Evolutionary conservation across 2,888 invertebrate genomes (phyloP), one percentile per base, ranked within the genome.

Genomic region (Drosophila peninsularis): DNA sequence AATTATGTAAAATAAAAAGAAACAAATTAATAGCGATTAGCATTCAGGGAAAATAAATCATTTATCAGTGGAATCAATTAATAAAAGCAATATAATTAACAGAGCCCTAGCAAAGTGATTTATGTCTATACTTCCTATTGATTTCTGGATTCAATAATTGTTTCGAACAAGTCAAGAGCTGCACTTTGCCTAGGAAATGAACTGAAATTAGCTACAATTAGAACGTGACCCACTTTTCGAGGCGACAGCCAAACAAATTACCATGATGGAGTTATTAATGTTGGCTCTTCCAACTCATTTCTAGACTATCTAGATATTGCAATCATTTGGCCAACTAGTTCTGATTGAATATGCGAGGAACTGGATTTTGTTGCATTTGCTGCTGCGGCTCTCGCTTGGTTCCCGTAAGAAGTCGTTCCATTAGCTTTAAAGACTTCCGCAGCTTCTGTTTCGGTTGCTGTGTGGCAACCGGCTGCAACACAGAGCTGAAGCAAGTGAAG

Each of bases 401-500:
- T 70, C 61, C 47, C 65, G 42, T 55, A 87, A 87, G 78, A 87
- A 84, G 78, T 56, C 53, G 84, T 87, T 81, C 62, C 81, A 73
- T 70, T 56, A 81, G 68, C 68, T 24, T 71, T 81, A 81, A 81
- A 70, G 53, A 80, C 80, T 82, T 82, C 85, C 85, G 82, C 72
- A 71, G 82, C 88, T 82, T 69, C 85, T 84, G 82, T 77, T 64
- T 52, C 50, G 62, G 57, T 19, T 45, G 56, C 45, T 80, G 81
- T 87, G 82, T 84, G 84, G 82, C 84, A 82, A 82, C 79, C 71
- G 87, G 87, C 84, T 78, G 39, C 21, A 52, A 58, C 36, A 36
- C 34, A n/a, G 10, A 36, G 9, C 9, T 17, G n/a, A 11, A 21
- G 19, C 3, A 24, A 24, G 24, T 24, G n/a, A 0, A 37, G 14